These are phyloP conservation scores for Drosophila kepulauana DNA, from an alignment of 1,140 invertebrate species.

Conservation along the genomic window DNA sequence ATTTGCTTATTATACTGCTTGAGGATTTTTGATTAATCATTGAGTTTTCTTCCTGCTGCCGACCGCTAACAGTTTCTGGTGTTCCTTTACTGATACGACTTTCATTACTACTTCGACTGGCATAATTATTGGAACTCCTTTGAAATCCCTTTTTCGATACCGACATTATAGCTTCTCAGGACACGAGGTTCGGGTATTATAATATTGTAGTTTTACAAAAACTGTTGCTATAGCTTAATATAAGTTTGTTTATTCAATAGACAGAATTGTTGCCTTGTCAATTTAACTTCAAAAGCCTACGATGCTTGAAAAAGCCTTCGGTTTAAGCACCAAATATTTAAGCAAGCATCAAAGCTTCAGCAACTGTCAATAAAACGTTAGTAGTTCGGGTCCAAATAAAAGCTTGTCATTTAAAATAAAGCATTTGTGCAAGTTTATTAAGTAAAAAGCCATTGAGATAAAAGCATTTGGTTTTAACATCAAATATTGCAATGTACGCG, in stretches of 20 bases:
- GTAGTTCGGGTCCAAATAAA: not conserved
- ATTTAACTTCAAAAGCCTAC: slow-evolving; percentile 13
- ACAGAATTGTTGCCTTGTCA: not conserved
- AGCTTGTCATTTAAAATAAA: slow-evolving; percentile 1
- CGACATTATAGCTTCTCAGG: not conserved
- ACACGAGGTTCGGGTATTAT: not conserved
- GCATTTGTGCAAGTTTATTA: too few relatives aligned
- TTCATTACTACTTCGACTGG: slow-evolving; percentile 4
- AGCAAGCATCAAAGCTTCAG: not conserved
- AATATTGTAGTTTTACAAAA: not conserved
- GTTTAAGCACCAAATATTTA: not conserved
- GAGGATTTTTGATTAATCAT: slow-evolving; percentile 14
- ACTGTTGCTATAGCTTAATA: not conserved
- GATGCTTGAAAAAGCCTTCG: not conserved
- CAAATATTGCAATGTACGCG: too few relatives aligned
- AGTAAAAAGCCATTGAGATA: too few relatives aligned
- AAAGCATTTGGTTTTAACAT: too few relatives aligned
- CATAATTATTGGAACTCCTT: not conserved
- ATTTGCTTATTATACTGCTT: slow-evolving; percentile 52
- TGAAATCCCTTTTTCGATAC: not conserved
- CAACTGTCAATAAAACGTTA: not conserved
- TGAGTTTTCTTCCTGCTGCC: not conserved
- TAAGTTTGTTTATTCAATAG: slow-evolving; percentile 50
- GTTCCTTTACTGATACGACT: not conserved
- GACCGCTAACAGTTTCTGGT: not conserved